A percentile compares a stretch with the other conserved stretches of the same genome.
These are phyloP conservation scores for Copidosoma aretas DNA, from an alignment of 2,888 invertebrate species.

Conservation along the genomic window DNA sequence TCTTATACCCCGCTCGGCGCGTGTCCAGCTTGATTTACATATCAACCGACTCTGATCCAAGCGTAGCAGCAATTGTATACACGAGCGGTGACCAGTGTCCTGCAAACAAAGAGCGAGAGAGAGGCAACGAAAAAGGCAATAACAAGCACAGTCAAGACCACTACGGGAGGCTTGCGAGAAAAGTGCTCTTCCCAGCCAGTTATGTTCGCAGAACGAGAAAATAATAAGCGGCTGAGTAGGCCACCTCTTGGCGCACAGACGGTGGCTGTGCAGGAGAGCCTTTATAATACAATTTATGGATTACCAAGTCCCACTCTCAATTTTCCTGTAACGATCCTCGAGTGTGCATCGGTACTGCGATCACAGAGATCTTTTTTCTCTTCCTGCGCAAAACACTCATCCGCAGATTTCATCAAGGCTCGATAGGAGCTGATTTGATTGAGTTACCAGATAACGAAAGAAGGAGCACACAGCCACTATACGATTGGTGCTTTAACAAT, in stretches of 20 bases:
- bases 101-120: not conserved
- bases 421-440: constrained; percentile 24
- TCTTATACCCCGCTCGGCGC: no score
- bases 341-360: not conserved
- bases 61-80: no score
- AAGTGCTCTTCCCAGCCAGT: not conserved
- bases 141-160: not conserved
- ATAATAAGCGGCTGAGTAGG: constrained; percentile 17
- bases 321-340: constrained; percentile 18
- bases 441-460: constrained; percentile 14
- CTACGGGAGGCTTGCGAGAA: not conserved
- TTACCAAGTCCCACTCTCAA: not conserved
- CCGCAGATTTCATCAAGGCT: constrained; percentile 10
- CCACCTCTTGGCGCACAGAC: not conserved
- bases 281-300: not conserved
- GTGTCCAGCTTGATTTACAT: no score
- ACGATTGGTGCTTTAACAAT: not conserved
- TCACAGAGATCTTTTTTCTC: constrained; percentile 20
- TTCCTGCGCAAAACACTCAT: constrained; percentile 8
- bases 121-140: not conserved
- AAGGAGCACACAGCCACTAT: constrained; percentile 19
- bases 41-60: no score
- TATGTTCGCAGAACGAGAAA: constrained; percentile 15
- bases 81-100: no score
- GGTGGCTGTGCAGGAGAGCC: constrained; percentile 1